A percentile compares a stretch with the other conserved stretches of the same genome.
phyloP scores from a whole-genome alignment of 2,797 vertebrate species.

The Molossus molossus region DNA sequence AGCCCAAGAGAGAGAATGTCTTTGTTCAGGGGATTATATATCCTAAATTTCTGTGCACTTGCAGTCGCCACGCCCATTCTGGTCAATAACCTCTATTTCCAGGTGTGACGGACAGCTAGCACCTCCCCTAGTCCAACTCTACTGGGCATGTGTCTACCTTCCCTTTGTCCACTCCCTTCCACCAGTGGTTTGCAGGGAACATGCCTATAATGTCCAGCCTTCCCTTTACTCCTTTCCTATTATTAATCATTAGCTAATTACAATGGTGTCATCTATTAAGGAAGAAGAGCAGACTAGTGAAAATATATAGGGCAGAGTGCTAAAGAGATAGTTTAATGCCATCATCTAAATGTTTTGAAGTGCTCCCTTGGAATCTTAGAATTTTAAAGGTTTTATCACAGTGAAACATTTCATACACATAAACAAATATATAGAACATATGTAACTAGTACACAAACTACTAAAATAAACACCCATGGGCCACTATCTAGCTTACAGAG shows the following conservation, averaged over 20 bases:
- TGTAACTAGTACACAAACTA: neutral
- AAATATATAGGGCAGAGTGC: neutral
- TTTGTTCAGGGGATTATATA: neutral
- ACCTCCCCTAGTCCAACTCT: neutral
- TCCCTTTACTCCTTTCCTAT: neutral
- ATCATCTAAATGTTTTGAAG: neutral
- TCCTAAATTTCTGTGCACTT: too few relatives aligned
- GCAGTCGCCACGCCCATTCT: neutral
- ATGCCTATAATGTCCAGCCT: neutral
- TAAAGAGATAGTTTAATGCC: neutral
- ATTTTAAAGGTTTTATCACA: neutral
- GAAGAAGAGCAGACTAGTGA: neutral
- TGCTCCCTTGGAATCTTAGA: neutral
- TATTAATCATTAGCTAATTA: neutral
- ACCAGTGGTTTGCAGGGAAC: neutral
- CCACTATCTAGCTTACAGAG: neutral
- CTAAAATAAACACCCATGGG: neutral
- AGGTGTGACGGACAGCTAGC: neutral
- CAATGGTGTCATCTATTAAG: neutral
- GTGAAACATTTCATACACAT: neutral
- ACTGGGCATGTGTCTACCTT: neutral
- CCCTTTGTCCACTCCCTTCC: neutral
- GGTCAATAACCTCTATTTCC: neutral
- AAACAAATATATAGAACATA: neutral
- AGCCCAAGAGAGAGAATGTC: neutral